Percentiles rank a stretch among this genome's conserved stretches.
phyloP scores from a whole-genome alignment of 2,113 vertebrate genomes.

The Gopherus flavomarginatus region DNA sequence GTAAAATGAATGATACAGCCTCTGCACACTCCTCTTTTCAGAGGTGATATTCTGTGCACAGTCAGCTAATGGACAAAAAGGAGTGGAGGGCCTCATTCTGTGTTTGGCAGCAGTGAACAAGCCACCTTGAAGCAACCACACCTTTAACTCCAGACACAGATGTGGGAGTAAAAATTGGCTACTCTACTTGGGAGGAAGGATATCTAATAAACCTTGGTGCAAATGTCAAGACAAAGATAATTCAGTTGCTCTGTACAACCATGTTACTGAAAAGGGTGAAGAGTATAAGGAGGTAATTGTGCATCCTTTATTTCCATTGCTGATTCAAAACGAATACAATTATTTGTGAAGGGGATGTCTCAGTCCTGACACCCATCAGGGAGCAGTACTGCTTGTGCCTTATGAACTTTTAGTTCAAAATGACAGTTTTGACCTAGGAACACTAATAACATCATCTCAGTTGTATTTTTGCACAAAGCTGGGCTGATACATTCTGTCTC shows the following conservation, averaged over 20 bases:
- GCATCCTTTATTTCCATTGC: constrained; percentile 43
- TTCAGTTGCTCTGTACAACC: constrained; percentile 8
- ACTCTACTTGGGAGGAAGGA: not conserved
- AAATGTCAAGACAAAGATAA: constrained; percentile 39
- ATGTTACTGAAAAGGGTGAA: constrained; percentile 48
- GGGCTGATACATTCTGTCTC: not conserved
- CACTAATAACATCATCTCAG: constrained; percentile 23
- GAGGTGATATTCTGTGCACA: not conserved
- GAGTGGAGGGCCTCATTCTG: not conserved
- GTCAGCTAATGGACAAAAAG: not conserved
- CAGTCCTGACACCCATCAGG: constrained; percentile 34
- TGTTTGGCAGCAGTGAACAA: not conserved
- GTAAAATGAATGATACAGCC: not conserved
- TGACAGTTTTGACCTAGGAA: constrained; percentile 44
- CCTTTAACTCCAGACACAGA: not conserved
- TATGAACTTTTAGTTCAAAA: constrained; percentile 26
- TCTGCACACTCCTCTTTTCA: not conserved
- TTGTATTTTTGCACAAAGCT: not conserved
- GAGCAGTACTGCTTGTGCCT: constrained; percentile 24
- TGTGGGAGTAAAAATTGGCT: not conserved
- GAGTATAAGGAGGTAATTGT: constrained; percentile 58
- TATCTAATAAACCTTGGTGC: not conserved
- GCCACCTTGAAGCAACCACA: accelerated
- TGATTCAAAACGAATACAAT: constrained; percentile 61
- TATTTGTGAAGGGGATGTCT: constrained; percentile 63